Evolutionary conservation across 2,888 invertebrate species (phyloP).

Genomic region (Drosophila subquinaria): DNA sequence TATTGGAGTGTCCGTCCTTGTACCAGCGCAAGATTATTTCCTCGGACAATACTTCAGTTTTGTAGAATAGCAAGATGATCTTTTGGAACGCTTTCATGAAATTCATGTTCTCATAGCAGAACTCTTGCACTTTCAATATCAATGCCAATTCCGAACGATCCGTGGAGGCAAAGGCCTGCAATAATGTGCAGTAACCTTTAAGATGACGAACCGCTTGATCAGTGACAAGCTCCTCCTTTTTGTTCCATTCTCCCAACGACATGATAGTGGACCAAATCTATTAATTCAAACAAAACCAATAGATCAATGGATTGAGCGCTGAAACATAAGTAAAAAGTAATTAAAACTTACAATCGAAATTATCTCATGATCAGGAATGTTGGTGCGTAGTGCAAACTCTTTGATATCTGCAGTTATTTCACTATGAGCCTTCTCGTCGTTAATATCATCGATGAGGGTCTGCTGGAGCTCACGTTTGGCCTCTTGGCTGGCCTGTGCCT

Average conservation of each 20-base stretch:
- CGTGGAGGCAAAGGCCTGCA: slow-evolving; percentile 94
- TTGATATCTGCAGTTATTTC: slow-evolving; percentile 94
- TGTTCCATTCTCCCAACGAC: slow-evolving; percentile 99
- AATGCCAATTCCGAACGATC: slow-evolving; percentile 95
- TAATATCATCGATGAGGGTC: slow-evolving; percentile 93
- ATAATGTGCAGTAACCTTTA: slow-evolving; percentile 93
- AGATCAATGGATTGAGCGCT: background rate
- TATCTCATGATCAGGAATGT: slow-evolving; percentile 96
- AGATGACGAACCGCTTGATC: slow-evolving; percentile 97
- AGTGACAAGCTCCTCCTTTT: slow-evolving; percentile 98
- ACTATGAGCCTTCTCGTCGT: slow-evolving; percentile 93
- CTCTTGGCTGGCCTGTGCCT: slow-evolving; percentile 93
- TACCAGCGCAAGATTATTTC: slow-evolving; percentile 98
- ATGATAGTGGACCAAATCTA: slow-evolving; percentile 98
- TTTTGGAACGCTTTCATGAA: slow-evolving; percentile 99
- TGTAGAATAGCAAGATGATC: slow-evolving; percentile 98
- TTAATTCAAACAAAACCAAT: background rate
- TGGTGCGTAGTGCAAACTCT: slow-evolving; percentile 93
- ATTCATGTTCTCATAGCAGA: slow-evolving; percentile 99
- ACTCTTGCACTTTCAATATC: slow-evolving; percentile 97
- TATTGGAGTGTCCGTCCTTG: slow-evolving; percentile 95
- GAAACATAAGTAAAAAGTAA: too few species aligned
- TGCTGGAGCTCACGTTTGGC: slow-evolving; percentile 92
- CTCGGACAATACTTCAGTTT: slow-evolving; percentile 97
- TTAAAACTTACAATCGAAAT: slow-evolving; percentile 90